phyloP scores from a whole-genome alignment of 1,140 invertebrate genomes.

The Teleogryllus occipitalis region DNA sequence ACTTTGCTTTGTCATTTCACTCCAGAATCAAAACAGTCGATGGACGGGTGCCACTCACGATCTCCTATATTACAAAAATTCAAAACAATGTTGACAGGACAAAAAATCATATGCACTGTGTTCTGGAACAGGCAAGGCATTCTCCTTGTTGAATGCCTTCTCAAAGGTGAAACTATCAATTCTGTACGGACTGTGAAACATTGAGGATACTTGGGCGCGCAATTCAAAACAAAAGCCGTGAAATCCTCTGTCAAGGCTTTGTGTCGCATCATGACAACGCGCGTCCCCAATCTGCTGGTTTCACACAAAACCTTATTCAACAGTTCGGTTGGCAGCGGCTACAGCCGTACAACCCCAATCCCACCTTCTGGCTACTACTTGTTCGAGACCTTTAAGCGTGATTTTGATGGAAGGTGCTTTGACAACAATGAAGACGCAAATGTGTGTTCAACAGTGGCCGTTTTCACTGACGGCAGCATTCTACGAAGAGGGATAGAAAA shows the following conservation, averaged over 20 bases:
- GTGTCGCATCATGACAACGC: slow-evolving; percentile 34
- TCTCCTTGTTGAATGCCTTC: slow-evolving; percentile 28
- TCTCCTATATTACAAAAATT: no score
- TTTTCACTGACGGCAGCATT: no score
- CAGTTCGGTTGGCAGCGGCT: slow-evolving; percentile 31
- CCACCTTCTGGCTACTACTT: slow-evolving; percentile 17
- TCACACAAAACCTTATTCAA: slow-evolving; percentile 23
- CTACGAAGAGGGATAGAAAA: no score
- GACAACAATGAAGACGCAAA: no score
- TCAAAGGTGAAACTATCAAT: slow-evolving; percentile 27
- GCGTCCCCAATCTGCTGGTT: slow-evolving; percentile 28
- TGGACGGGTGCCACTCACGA: no score
- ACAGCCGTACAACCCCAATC: slow-evolving; percentile 24
- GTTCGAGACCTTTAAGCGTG: slow-evolving; percentile 12
- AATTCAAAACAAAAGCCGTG: slow-evolving; percentile 25
- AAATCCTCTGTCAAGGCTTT: slow-evolving; percentile 24
- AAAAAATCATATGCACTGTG: background rate
- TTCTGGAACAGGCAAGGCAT: slow-evolving; percentile 27
- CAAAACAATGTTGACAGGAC: background rate
- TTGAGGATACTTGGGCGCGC: slow-evolving; percentile 22
- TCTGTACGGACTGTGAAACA: slow-evolving; percentile 24
- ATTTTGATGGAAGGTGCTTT: no score
- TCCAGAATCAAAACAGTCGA: no score
- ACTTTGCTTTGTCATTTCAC: no score
- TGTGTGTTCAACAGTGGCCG: no score